Evolutionary conservation across 2,797 vertebrate species (phyloP), one percentile per base, ranked within the genome.

Genomic region (Podarcis siculus): DNA sequence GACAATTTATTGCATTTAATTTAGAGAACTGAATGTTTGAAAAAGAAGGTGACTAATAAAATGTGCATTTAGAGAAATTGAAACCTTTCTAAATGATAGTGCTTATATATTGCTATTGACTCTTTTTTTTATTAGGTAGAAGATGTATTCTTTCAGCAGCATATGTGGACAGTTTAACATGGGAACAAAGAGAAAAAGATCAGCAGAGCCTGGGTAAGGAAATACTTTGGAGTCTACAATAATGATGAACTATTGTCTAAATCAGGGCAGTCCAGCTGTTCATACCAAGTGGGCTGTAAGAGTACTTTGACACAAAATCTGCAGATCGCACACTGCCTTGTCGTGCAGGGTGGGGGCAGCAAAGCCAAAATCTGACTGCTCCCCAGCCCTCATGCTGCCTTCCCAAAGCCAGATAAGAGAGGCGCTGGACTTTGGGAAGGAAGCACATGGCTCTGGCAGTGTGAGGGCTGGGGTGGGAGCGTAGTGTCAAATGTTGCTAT

Each of bases 141-240:
- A 96, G 97, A 93, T 95, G 13, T 76, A 93, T 98, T 66, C 96
- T 98, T 89, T 98, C 97, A 76, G 92, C 94, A 0, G 96, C 96
- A 0, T 98, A 97, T 66, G 89, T 96, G 90, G 96, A 97, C 88
- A 95, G 91, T 88, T 93, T 92, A 32, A 95, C 93, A 91, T 98
- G 97, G 97, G 97, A 98, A 87, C 92, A 95, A 84, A 97, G 97
- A 87, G 87, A 94, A 82, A 97, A 96, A 91, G 96, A 98, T 58
- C 79, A 95, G 0, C 96, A 90, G 82, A 95, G 55, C 55, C 90
- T 97, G 2, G 97, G 97, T 98, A 93, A 91, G 97, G 85, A 92
- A 87, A 91, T 3, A 83, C 82, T 86, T 76, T 75, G 25, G 13
- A 42, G 0, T 13, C 2, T 90, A n/a, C 77, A 80, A 7, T 89